Percentiles rank a stretch among this genome's conserved stretches.
phyloP scores from a whole-genome alignment of 1,140 invertebrate species.

The Hetaerina americana region DNA sequence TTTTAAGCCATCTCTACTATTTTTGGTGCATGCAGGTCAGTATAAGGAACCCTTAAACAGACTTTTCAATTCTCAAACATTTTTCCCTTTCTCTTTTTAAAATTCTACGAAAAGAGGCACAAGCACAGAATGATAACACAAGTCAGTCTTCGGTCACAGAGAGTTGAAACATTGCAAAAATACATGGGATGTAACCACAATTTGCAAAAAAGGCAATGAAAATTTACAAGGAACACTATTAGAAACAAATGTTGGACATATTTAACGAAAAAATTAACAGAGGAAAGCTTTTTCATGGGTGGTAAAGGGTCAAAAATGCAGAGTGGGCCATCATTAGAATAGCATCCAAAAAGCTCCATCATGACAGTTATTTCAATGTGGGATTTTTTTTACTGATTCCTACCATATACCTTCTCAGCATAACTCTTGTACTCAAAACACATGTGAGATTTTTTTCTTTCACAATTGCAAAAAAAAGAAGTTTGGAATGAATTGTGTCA shows the following conservation, averaged over 20 bases:
- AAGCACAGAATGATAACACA: not conserved
- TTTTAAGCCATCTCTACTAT: not conserved
- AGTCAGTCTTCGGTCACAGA: not conserved
- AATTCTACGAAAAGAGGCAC: not conserved
- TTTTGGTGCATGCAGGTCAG: not conserved
- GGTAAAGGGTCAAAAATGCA: not conserved
- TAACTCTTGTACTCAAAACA: not conserved
- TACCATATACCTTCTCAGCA: not conserved
- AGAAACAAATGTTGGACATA: not conserved
- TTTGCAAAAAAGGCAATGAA: not conserved
- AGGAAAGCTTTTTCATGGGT: too few relatives aligned
- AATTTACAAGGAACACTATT: not conserved
- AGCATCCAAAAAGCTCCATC: not conserved
- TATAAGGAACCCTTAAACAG: not conserved
- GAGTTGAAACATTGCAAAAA: not conserved
- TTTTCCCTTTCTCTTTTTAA: not conserved
- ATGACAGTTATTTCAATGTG: not conserved
- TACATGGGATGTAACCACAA: not conserved
- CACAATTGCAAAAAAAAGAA: not conserved
- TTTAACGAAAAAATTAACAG: not conserved
- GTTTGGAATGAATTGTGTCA: not conserved
- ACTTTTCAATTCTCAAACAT: not conserved
- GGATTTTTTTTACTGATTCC: not conserved
- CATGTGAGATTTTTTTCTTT: not conserved
- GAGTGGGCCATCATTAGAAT: not conserved